phyloP scores from a whole-genome alignment of 1,140 invertebrate genomes.

The Leptonema lineaticorne region DNA sequence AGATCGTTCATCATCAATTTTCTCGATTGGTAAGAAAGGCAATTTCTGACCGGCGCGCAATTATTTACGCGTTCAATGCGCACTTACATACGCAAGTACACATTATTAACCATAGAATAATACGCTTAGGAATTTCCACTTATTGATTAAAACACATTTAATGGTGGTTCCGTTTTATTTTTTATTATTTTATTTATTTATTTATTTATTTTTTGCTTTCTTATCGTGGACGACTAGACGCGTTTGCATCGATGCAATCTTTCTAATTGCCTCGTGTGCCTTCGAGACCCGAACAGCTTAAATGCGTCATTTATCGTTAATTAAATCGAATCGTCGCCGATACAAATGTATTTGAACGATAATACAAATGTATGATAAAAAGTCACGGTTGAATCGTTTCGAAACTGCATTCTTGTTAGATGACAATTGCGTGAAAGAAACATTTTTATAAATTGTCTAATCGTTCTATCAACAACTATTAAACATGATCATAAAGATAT shows the following conservation, averaged over 20 bases:
- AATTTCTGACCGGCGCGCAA: too few relatives aligned
- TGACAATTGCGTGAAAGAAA: too few relatives aligned
- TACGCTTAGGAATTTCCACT: too few relatives aligned
- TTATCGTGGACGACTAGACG: background rate
- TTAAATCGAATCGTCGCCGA: slow-evolving; percentile 20
- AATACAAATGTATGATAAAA: too few relatives aligned
- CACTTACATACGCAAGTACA: too few relatives aligned
- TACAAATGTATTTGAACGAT: background rate
- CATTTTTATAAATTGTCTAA: too few relatives aligned
- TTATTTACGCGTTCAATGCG: too few relatives aligned
- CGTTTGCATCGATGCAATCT: background rate
- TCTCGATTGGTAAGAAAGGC: too few relatives aligned
- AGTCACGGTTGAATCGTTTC: slow-evolving; percentile 1
- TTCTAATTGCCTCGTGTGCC: background rate
- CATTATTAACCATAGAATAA: too few relatives aligned
- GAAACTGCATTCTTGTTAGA: too few relatives aligned
- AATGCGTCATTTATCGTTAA: slow-evolving; percentile 18
- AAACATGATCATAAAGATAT: background rate
- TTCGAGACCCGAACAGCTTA: background rate
- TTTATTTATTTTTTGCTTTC: background rate
- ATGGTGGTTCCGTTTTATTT: background rate
- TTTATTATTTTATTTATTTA: background rate
- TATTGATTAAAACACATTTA: too few relatives aligned
- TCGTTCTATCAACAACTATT: background rate
- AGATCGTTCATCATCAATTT: too few relatives aligned